A percentile compares a stretch with the other conserved stretches of the same genome.
phyloP scores from a whole-genome alignment of 2,113 vertebrate species.

The Pristiophorus japonicus region DNA sequence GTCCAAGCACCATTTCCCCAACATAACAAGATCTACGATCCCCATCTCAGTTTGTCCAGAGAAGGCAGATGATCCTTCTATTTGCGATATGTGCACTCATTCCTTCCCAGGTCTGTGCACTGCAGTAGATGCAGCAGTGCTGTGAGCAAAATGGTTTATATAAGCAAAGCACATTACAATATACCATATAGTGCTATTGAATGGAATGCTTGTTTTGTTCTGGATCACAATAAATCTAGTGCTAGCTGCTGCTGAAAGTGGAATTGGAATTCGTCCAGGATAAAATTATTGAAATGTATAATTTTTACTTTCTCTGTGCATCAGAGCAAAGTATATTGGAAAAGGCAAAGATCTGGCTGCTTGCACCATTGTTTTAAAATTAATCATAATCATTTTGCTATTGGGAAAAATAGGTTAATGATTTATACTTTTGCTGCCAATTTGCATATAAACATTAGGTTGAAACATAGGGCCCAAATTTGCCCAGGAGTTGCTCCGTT shows the following conservation, averaged over 20 bases:
- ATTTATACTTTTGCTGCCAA: neutral
- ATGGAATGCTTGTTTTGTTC: neutral
- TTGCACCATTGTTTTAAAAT: neutral
- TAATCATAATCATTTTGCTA: neutral
- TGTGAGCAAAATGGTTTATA: neutral
- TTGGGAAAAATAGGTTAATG: neutral
- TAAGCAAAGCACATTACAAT: neutral
- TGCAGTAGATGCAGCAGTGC: neutral
- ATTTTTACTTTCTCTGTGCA: neutral
- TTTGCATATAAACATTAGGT: neutral
- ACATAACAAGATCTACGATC: no score
- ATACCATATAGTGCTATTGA: neutral
- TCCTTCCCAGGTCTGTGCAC: neutral
- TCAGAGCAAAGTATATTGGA: neutral
- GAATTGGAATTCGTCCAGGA: neutral
- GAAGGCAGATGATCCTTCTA: neutral
- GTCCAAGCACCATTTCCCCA: no score
- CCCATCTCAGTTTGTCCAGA: neutral
- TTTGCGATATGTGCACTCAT: neutral
- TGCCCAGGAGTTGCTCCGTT: no score
- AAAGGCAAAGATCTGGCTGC: neutral
- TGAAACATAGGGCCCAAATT: no score
- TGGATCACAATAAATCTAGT: neutral
- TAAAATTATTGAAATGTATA: neutral
- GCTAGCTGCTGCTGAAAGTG: neutral